A percentile compares a stretch with the other conserved stretches of the same genome.
Evolutionary conservation across 2,888 invertebrate genomes (phyloP).

Genomic region (Microplitis deprimator): DNA sequence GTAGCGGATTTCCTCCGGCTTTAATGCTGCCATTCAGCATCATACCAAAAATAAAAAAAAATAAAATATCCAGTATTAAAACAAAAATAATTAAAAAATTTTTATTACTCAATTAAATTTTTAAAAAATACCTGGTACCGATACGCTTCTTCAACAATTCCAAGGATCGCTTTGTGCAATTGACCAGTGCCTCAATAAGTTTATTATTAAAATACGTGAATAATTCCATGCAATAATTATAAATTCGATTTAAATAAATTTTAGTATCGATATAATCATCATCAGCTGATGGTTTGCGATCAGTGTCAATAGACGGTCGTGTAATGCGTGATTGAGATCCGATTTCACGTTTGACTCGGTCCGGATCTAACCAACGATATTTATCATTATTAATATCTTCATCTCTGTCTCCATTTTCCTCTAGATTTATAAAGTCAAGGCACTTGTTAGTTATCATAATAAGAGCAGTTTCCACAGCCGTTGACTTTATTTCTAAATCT

Average conservation of each 20-base stretch:
- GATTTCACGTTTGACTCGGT: conserved; percentile 76
- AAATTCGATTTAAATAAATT: conserved; percentile 76
- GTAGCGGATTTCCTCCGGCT: conserved; percentile 71
- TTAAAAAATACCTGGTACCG: conserved; percentile 43
- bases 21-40: conserved; percentile 49
- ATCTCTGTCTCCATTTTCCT: conserved; percentile 74
- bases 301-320: conserved; percentile 74
- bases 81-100: conserved; percentile 7
- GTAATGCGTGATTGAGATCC: conserved; percentile 74
- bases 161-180: conserved; percentile 81
- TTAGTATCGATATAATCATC: conserved; percentile 54
- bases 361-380: conserved; percentile 78
- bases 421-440: conserved; percentile 73
- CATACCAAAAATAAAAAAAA: conserved; percentile 44
- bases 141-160: conserved; percentile 80
- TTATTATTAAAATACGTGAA: conserved; percentile 86
- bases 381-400: conserved; percentile 75
- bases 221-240: conserved; percentile 85
- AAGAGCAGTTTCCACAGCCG: conserved; percentile 83
- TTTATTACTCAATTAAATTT: background rate
- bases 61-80: background rate
- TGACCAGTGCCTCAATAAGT: conserved; percentile 82
- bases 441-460: conserved; percentile 85
- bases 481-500: conserved; percentile 76
- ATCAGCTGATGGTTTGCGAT: conserved; percentile 72